A percentile compares a stretch with the other conserved stretches of the same genome.
These are phyloP conservation scores for Iphiclides podalirius DNA, from an alignment of 2,888 invertebrate genomes.

Conservation along the genomic window DNA sequence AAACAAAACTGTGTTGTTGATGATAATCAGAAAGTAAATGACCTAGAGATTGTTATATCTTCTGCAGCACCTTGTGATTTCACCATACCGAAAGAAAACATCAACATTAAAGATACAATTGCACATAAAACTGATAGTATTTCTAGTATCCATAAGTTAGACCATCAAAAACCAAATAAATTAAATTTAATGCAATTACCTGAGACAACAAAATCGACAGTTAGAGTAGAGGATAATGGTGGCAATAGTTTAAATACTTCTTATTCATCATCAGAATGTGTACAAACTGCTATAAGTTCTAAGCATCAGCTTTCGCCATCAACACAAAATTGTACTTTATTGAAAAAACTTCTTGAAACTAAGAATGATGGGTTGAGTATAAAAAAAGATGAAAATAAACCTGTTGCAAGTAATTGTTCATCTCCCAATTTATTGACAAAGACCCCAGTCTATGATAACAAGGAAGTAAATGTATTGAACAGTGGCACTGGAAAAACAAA, in stretches of 20 bases:
- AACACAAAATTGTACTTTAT: slow-evolving; percentile 63
- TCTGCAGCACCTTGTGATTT: neutral
- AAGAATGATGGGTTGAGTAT: slow-evolving; percentile 52
- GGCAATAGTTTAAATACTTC: slow-evolving; percentile 4
- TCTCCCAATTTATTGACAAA: slow-evolving; percentile 23
- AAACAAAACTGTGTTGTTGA: slow-evolving; percentile 39
- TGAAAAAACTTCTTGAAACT: slow-evolving; percentile 67
- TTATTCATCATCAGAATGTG: slow-evolving; percentile 22
- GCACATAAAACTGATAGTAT: slow-evolving; percentile 11
- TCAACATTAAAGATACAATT: neutral
- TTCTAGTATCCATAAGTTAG: slow-evolving; percentile 7
- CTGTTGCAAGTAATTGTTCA: slow-evolving; percentile 39
- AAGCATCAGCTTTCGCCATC: slow-evolving; percentile 40
- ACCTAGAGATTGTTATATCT: neutral
- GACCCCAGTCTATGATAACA: slow-evolving; percentile 5
- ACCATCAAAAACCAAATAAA: slow-evolving; percentile 33
- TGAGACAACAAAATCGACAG: slow-evolving; percentile 3
- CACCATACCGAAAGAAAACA: slow-evolving; percentile 1
- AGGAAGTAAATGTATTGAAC: slow-evolving; percentile 13
- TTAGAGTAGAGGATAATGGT: slow-evolving; percentile 1
- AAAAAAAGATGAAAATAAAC: slow-evolving; percentile 37
- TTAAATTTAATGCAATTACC: slow-evolving; percentile 28
- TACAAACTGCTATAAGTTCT: slow-evolving; percentile 33
- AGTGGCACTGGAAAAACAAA: slow-evolving; percentile 33
- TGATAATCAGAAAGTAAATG: slow-evolving; percentile 6